Conservation (phyloP, 1,140 invertebrate species). For the Neodiprion lecontei region DNA sequence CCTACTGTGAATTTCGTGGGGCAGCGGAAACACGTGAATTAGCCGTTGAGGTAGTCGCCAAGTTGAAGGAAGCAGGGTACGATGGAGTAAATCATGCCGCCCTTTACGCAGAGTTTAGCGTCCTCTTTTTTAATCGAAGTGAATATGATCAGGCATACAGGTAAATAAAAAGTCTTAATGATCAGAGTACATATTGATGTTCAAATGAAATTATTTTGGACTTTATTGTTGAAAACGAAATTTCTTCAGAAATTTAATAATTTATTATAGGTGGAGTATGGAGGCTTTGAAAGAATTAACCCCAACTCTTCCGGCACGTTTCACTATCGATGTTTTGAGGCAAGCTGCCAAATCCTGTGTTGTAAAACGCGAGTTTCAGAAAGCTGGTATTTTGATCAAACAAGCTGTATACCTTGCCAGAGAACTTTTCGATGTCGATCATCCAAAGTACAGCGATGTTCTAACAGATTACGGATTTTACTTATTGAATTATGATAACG, state of each 20-base stretch:
- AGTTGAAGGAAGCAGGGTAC: slow-evolving; percentile 55
- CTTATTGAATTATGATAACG: slow-evolving; percentile 86
- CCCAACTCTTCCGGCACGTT: slow-evolving; percentile 65
- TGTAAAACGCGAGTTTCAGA: slow-evolving; percentile 81
- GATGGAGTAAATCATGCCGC: slow-evolving; percentile 69
- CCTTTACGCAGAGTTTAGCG: slow-evolving; percentile 80
- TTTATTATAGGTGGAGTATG: slow-evolving; percentile 72
- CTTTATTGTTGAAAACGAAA: slow-evolving; percentile 9
- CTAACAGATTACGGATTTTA: slow-evolving; percentile 90
- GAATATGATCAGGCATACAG: slow-evolving; percentile 81
- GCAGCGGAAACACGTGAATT: slow-evolving; percentile 72
- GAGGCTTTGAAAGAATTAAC: slow-evolving; percentile 73
- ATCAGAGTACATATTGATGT: too few species aligned
- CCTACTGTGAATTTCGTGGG: slow-evolving; percentile 77
- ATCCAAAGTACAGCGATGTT: slow-evolving; percentile 84
- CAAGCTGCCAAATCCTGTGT: slow-evolving; percentile 87
- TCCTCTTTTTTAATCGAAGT: slow-evolving; percentile 80
- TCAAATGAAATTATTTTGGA: not conserved
- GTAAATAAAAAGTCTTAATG: slow-evolving; percentile 59
- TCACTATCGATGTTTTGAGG: slow-evolving; percentile 80
- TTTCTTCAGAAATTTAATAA: slow-evolving; percentile 24
- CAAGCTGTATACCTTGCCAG: slow-evolving; percentile 80
- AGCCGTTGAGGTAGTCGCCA: slow-evolving; percentile 64
- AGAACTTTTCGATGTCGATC: slow-evolving; percentile 71
- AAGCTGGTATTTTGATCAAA: slow-evolving; percentile 80